phyloP scores from a whole-genome alignment of 2,888 invertebrate species.

The Flabesymbios commensalis region DNA sequence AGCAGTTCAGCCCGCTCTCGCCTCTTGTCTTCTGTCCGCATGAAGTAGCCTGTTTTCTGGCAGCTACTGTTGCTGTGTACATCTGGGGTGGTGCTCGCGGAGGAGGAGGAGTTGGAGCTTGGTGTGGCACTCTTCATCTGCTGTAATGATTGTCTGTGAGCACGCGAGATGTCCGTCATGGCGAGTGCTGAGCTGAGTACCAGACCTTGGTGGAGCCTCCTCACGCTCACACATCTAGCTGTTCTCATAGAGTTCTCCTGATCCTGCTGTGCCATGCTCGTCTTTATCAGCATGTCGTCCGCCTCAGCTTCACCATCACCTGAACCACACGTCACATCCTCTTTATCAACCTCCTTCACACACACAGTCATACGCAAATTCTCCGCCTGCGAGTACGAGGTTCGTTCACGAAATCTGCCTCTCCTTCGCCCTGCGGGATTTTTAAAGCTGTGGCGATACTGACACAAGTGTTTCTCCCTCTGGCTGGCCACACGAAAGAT shows the following conservation, averaged over 20 bases:
- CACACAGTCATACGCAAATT: too few species aligned
- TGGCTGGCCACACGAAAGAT: slow-evolving; percentile 47
- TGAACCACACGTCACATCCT: background rate
- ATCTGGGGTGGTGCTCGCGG: background rate
- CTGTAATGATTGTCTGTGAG: background rate
- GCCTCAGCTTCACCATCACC: background rate
- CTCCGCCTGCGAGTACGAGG: background rate
- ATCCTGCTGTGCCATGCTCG: background rate
- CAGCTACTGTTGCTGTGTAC: background rate
- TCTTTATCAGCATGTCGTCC: background rate
- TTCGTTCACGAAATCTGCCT: background rate
- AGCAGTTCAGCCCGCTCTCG: slow-evolving; percentile 18
- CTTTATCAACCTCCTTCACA: background rate
- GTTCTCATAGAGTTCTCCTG: background rate
- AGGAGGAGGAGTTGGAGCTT: background rate
- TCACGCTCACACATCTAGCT: background rate
- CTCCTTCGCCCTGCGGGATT: background rate
- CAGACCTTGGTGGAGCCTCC: background rate
- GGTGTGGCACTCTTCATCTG: background rate
- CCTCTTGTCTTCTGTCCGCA: slow-evolving; percentile 4
- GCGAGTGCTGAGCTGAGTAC: background rate
- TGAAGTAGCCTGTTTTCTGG: background rate
- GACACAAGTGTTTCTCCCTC: slow-evolving; percentile 24
- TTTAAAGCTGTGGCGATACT: slow-evolving; percentile 17
- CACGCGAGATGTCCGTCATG: background rate